These are phyloP conservation scores for Drosophila lutescens DNA, from an alignment of 2,888 invertebrate genomes.

Conservation along the genomic window DNA sequence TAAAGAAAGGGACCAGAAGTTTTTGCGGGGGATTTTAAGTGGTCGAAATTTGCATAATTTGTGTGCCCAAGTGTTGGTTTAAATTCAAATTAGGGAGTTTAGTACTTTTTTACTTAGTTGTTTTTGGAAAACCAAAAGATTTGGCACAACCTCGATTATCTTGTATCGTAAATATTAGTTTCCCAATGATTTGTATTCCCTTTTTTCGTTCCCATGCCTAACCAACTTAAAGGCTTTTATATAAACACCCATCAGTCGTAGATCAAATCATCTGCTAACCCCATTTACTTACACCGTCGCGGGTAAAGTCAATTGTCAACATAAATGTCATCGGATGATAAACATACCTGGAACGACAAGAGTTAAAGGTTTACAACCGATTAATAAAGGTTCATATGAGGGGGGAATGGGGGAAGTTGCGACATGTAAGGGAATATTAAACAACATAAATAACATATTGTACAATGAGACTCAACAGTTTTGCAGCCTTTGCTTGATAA, in stretches of 20 bases:
- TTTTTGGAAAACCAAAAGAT: no score
- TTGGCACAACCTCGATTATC: not conserved
- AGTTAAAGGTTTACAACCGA: slow-evolving; percentile 50
- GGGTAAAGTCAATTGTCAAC: slow-evolving; percentile 39
- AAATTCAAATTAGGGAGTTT: slow-evolving; percentile 8
- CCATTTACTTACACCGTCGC: slow-evolving; percentile 35
- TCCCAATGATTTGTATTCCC: not conserved
- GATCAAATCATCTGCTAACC: slow-evolving; percentile 33
- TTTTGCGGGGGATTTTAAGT: slow-evolving; percentile 42
- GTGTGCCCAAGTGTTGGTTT: slow-evolving; percentile 14
- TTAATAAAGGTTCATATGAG: slow-evolving; percentile 45
- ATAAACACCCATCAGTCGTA: slow-evolving; percentile 16
- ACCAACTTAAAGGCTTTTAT: slow-evolving; percentile 2
- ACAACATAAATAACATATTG: slow-evolving; percentile 69
- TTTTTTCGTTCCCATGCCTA: slow-evolving; percentile 1
- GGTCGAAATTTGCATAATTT: slow-evolving; percentile 38
- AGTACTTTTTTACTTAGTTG: no score
- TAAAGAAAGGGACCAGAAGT: slow-evolving; percentile 27
- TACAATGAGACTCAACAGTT: slow-evolving; percentile 62
- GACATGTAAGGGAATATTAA: slow-evolving; percentile 64
- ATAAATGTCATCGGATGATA: slow-evolving; percentile 44
- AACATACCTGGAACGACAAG: slow-evolving; percentile 55
- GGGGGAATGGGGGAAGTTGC: slow-evolving; percentile 2
- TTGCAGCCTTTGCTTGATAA: slow-evolving; percentile 42
- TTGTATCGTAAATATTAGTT: not conserved